These are phyloP conservation scores for Aethes cnicana DNA, from an alignment of 2,888 invertebrate species.

Conservation along the genomic window DNA sequence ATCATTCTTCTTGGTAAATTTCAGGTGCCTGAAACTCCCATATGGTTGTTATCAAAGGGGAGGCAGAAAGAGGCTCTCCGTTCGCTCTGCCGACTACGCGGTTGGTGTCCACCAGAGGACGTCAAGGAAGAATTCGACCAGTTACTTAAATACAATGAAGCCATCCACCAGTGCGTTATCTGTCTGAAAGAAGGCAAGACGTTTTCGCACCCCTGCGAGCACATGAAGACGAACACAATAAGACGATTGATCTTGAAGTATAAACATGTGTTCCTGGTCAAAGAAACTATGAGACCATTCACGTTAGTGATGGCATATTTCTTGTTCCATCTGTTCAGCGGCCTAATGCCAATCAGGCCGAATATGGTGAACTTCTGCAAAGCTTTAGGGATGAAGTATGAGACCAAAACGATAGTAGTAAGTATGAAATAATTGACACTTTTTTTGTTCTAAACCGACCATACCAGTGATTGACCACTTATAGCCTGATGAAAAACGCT, in stretches of 20 bases:
- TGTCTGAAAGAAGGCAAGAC: constrained; percentile 56
- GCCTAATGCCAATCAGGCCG: constrained; percentile 73
- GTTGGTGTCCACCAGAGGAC: constrained; percentile 77
- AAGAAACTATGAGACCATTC: constrained; percentile 79
- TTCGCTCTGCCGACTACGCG: constrained; percentile 80
- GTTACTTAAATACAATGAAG: constrained; percentile 68
- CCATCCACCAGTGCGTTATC: constrained; percentile 57
- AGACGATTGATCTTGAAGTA: constrained; percentile 51
- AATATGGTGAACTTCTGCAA: constrained; percentile 81
- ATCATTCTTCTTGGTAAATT: no score
- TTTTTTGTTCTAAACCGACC: not conserved
- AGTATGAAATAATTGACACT: constrained; percentile 43
- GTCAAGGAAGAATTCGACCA: constrained; percentile 77
- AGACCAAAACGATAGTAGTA: constrained; percentile 73
- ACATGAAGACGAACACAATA: constrained; percentile 48
- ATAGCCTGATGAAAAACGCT: no score
- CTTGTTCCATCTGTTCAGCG: constrained; percentile 77
- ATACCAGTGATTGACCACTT: no score
- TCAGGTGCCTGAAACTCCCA: constrained; percentile 83
- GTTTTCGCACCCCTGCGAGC: constrained; percentile 51
- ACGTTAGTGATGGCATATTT: constrained; percentile 77
- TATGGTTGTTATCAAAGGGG: constrained; percentile 83
- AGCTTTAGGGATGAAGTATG: constrained; percentile 71
- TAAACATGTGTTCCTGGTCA: constrained; percentile 67
- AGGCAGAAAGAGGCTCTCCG: constrained; percentile 76